Conservation (phyloP, 2,113 vertebrate genomes). For the Cololabis saira region DNA sequence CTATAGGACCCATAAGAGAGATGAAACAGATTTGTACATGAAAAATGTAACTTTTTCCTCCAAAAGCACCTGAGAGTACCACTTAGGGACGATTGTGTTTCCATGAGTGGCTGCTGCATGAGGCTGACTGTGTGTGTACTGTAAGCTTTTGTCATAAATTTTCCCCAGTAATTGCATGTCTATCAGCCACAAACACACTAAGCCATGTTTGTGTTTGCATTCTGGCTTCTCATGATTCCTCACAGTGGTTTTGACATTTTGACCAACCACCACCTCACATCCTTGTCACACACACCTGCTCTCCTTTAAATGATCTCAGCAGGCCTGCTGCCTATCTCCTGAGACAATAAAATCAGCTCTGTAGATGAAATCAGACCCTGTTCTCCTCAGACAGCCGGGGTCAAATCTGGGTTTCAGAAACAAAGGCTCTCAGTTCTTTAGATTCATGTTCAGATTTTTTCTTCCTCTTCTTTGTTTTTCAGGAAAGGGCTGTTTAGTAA, state of each 20-base stretch:
- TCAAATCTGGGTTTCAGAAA: conserved; percentile 1
- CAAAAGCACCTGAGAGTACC: background rate
- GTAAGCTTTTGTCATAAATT: background rate
- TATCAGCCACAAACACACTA: background rate
- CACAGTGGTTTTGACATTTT: conserved; percentile 33
- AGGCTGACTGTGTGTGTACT: background rate
- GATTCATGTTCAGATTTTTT: conserved; percentile 10
- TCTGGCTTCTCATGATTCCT: conserved; percentile 6
- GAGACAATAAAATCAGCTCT: conserved; percentile 64
- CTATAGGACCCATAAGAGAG: too few relatives aligned
- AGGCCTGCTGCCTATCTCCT: conserved; percentile 38
- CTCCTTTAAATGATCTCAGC: conserved; percentile 44
- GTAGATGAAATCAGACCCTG: conserved; percentile 45
- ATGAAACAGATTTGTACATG: background rate
- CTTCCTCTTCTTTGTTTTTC: background rate
- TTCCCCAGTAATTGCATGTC: background rate
- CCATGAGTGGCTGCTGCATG: background rate
- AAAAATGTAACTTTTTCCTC: conserved; percentile 3
- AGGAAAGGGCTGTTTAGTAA: conserved; percentile 52
- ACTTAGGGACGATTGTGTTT: background rate
- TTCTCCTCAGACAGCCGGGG: conserved; percentile 22
- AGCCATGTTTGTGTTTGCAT: background rate
- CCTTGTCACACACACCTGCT: conserved; percentile 55
- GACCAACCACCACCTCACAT: conserved; percentile 42
- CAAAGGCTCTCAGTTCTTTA: conserved; percentile 16